Evolutionary conservation across 92 coral and sea anemone genomes (phyloP).

Genomic region (Epizoanthus fatuus): DNA sequence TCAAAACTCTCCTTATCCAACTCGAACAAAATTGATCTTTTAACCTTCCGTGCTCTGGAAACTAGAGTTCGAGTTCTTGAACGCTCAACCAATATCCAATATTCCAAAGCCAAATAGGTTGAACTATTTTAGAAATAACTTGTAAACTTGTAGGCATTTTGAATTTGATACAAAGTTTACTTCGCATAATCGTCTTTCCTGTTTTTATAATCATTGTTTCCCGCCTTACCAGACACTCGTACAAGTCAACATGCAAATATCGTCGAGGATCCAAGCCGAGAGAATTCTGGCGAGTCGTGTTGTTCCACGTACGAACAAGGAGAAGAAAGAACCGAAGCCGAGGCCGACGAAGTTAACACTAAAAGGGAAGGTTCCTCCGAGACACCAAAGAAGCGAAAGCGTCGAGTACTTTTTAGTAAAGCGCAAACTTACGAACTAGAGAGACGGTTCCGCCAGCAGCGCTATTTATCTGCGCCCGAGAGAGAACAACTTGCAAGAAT

Average conservation of each 20-base stretch:
- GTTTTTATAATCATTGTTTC: conserved; percentile 38
- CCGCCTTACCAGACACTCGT: conserved; percentile 52
- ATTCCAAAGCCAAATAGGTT: background rate
- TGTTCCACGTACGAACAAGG: conserved; percentile 72
- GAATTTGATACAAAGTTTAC: conserved; percentile 23
- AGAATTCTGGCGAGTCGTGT: conserved; percentile 35
- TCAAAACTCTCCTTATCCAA: conserved; percentile 35
- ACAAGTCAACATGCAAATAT: conserved; percentile 47
- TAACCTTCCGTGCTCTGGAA: conserved; percentile 15
- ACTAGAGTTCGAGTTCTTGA: background rate
- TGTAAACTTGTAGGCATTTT: conserved; percentile 15
- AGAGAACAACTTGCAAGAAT: conserved; percentile 98
- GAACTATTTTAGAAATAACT: conserved; percentile 7
- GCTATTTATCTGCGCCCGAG: conserved; percentile 99
- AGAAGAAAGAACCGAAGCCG: conserved; percentile 66
- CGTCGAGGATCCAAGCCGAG: conserved; percentile 25
- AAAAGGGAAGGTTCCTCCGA: conserved; percentile 79
- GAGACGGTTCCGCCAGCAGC: conserved; percentile 95
- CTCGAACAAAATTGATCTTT: conserved; percentile 40
- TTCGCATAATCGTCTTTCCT: conserved; percentile 34
- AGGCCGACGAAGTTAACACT: conserved; percentile 55
- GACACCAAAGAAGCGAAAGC: conserved; percentile 97
- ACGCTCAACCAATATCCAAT: background rate
- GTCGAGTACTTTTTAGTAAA: conserved; percentile 96
- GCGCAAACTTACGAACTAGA: conserved; percentile 99